Base-by-base conservation (phyloP, 1,140 invertebrate species). In the Dysdera silvatica region DNA sequence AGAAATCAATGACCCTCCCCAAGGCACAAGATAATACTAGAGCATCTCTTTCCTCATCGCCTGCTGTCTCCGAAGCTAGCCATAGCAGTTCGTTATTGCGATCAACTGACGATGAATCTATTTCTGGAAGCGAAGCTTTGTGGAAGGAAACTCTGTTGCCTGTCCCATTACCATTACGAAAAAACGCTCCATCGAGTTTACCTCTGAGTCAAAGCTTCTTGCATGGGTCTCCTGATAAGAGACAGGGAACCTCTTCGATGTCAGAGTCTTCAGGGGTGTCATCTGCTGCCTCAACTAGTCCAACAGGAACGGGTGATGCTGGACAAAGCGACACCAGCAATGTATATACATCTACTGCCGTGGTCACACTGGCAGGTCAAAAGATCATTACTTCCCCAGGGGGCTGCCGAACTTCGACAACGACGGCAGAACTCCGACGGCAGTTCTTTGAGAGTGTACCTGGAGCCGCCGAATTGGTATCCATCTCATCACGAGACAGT, bases 401-500 rank as follows among this genome's bases (percentile, higher is more conserved):
- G 3, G 24, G 55, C 33, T 32, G 28, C 10, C 54, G 57, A 8
- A 58, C 65, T 5, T 65, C 60, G 5, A 47, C 61, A 20, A 63
- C 48, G 51, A 66, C 65, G 4, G 51, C 64, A n/a, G 67, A 71
- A 43, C 29, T 71, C 18, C 49, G 70, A 55, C 26, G 68, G 10
- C 69, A 71, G 53, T 71, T 71, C 41, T 71, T 71, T 49, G 67
- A 68, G 12, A n/a, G n/a, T n/a, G n/a, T n/a, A n/a, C n/a, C n/a
- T n/a, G n/a, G n/a, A n/a, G n/a, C n/a, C n/a, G n/a, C n/a, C n/a
- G n/a, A n/a, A n/a, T n/a, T n/a, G n/a, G n/a, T n/a, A n/a, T n/a
- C n/a, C n/a, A n/a, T n/a, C n/a, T n/a, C n/a, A n/a, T n/a, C n/a
- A n/a, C n/a, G n/a, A n/a, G n/a, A n/a, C n/a, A n/a, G n/a, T n/a